These are phyloP conservation scores for Stramonita haemastoma DNA, from an alignment of 2,888 invertebrate genomes.

Conservation along the genomic window DNA sequence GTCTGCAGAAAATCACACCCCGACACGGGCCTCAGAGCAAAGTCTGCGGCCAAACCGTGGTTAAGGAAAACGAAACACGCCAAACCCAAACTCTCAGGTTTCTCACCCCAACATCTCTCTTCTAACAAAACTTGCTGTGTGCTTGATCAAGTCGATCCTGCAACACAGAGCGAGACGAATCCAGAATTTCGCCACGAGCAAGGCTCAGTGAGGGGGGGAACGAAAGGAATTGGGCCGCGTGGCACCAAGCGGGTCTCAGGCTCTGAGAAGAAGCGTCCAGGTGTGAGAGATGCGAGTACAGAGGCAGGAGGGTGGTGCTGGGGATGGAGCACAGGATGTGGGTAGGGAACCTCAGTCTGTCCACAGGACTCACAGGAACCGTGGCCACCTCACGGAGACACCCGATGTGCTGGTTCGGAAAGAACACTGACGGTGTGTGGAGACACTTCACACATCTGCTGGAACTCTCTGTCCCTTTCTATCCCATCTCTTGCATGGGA, in stretches of 20 bases:
- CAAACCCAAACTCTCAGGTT: too few species aligned
- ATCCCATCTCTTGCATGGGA: too few species aligned
- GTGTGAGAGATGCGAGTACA: too few species aligned
- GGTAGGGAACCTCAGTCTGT: constrained; percentile 3
- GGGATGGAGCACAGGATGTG: neutral
- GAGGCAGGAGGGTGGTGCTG: neutral
- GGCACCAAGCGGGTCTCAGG: neutral
- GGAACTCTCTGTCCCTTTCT: too few species aligned
- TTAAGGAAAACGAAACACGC: neutral
- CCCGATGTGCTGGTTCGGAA: neutral
- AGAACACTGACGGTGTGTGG: neutral
- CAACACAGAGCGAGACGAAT: neutral
- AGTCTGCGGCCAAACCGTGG: neutral
- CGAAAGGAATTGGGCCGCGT: neutral
- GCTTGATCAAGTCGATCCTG: neutral
- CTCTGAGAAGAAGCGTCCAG: neutral
- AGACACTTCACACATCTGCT: too few species aligned
- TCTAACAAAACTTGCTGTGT: neutral
- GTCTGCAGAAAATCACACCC: neutral
- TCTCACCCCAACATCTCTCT: too few species aligned
- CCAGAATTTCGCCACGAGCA: neutral
- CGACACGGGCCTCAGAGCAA: neutral
- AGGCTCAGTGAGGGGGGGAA: neutral
- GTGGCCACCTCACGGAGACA: neutral
- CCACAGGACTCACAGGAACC: constrained; percentile 3